Conservation (phyloP, 2,797 vertebrate genomes). For the Chlorospingus semifuscus region DNA sequence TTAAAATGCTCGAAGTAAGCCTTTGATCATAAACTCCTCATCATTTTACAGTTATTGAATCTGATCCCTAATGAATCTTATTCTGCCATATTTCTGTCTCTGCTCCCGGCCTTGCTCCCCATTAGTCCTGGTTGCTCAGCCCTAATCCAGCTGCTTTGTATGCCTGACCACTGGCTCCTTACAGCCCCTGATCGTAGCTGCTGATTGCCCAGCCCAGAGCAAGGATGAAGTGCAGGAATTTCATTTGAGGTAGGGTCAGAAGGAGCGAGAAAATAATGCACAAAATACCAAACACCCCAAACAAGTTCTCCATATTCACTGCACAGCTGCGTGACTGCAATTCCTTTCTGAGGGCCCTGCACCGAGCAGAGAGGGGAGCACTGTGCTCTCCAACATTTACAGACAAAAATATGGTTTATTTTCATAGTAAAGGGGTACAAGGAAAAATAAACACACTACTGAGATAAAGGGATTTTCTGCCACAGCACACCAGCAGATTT, state of each 20-base stretch:
- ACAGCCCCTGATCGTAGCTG: background rate
- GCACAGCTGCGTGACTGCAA: slow-evolving; percentile 10
- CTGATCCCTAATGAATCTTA: slow-evolving; percentile 52
- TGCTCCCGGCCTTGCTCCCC: background rate
- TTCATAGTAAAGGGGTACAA: background rate
- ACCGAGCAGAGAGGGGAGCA: background rate
- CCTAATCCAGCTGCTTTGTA: background rate
- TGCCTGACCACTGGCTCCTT: background rate
- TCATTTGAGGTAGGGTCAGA: slow-evolving; percentile 28
- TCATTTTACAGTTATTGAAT: slow-evolving; percentile 57
- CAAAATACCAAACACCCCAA: background rate
- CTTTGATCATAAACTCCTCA: slow-evolving; percentile 54
- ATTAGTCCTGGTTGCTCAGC: background rate
- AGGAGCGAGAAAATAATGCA: slow-evolving; percentile 51
- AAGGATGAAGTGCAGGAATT: slow-evolving; percentile 15
- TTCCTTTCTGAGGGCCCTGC: background rate
- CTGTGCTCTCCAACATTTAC: background rate
- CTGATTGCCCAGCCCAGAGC: slow-evolving; percentile 36
- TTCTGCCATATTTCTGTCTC: slow-evolving; percentile 42
- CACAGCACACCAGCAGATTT: background rate
- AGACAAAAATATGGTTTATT: background rate
- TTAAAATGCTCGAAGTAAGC: slow-evolving; percentile 46
- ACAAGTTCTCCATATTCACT: background rate
- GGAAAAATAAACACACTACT: background rate
- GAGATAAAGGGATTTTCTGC: background rate